A percentile compares a stretch with the other conserved stretches of the same genome.
Conservation (phyloP, 1,140 invertebrate genomes). For the Drosophila pseudoobscura region DNA sequence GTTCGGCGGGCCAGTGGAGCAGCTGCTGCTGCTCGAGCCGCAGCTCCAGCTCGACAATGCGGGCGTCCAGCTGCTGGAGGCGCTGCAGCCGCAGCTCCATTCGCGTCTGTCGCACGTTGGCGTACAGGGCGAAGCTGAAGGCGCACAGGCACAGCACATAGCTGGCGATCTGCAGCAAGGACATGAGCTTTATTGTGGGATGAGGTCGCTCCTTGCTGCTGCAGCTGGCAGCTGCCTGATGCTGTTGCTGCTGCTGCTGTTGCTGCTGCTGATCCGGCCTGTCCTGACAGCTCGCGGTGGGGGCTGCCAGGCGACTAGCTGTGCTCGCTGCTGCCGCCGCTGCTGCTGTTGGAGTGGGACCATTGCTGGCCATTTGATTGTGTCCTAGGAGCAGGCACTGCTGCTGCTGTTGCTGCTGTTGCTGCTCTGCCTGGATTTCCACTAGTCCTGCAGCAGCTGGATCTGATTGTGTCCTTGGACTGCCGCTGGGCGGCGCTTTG, state of each 20-base stretch:
- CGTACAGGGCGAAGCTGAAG: conserved; percentile 76
- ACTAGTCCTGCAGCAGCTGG: background rate
- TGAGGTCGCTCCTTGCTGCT: conserved; percentile 51
- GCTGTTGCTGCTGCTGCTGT: conserved; percentile 30
- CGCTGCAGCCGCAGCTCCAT: conserved; percentile 71
- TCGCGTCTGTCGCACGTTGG: conserved; percentile 75
- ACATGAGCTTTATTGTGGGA: conserved; percentile 57
- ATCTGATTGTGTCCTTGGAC: conserved; percentile 56
- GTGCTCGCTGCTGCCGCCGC: conserved; percentile 27
- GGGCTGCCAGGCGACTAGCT: conserved; percentile 69
- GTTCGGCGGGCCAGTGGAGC: conserved; percentile 63
- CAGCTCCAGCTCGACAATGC: conserved; percentile 75
- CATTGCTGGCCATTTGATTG: conserved; percentile 17
- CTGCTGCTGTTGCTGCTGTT: conserved; percentile 48
- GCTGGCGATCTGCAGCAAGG: conserved; percentile 73
- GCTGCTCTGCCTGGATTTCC: conserved; percentile 15
- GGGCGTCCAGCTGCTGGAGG: conserved; percentile 73
- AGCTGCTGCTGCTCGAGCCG: conserved; percentile 68
- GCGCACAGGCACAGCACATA: conserved; percentile 79
- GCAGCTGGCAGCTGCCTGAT: conserved; percentile 14
- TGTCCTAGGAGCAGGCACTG: conserved; percentile 59
- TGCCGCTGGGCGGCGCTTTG: conserved; percentile 73
- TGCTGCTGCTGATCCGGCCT: conserved; percentile 26
- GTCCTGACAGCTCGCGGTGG: conserved; percentile 34
- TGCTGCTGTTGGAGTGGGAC: conserved; percentile 15